phyloP scores from a whole-genome alignment of 1,140 invertebrate genomes.

The Lordiphosa mommai region DNA sequence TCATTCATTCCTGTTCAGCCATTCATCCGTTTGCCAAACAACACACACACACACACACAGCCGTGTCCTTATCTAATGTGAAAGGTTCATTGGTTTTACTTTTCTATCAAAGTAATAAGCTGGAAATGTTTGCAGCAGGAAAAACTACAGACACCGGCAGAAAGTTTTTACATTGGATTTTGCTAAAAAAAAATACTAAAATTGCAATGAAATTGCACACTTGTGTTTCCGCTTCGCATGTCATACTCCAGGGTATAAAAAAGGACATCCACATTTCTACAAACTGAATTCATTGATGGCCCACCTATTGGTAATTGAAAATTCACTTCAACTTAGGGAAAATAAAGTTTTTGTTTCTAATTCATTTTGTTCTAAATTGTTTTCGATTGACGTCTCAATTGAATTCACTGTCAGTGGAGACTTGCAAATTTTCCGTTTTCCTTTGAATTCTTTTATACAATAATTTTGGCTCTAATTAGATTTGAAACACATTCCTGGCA shows the following conservation, averaged over 20 bases:
- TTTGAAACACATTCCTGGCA: too few relatives aligned
- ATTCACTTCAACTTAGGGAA: constrained; percentile 2
- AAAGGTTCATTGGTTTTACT: constrained; percentile 78
- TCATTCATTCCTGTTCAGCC: constrained; percentile 55
- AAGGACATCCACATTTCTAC: constrained; percentile 14
- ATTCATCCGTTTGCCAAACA: constrained; percentile 59
- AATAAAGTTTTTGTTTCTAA: constrained; percentile 40
- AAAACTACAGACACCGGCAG: constrained; percentile 1
- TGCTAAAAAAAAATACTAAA: constrained; percentile 33
- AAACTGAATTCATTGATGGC: constrained; percentile 29
- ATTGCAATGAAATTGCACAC: constrained; percentile 73
- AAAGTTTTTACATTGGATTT: constrained; percentile 48
- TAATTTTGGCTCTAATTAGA: too few relatives aligned
- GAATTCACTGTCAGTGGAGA: too few relatives aligned
- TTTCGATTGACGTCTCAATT: constrained; percentile 29
- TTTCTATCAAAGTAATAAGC: constrained; percentile 78
- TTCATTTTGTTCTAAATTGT: constrained; percentile 64
- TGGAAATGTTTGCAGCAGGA: constrained; percentile 62
- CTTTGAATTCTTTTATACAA: too few relatives aligned
- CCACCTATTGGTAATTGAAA: constrained; percentile 64
- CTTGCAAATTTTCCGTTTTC: too few relatives aligned
- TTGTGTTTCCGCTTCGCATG: constrained; percentile 63
- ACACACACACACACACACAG: constrained; percentile 42
- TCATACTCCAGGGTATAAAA: constrained; percentile 19
- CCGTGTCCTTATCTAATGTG: constrained; percentile 70